Conservation (phyloP, 2,888 invertebrate genomes). For the Tanytarsus gracilentus region DNA sequence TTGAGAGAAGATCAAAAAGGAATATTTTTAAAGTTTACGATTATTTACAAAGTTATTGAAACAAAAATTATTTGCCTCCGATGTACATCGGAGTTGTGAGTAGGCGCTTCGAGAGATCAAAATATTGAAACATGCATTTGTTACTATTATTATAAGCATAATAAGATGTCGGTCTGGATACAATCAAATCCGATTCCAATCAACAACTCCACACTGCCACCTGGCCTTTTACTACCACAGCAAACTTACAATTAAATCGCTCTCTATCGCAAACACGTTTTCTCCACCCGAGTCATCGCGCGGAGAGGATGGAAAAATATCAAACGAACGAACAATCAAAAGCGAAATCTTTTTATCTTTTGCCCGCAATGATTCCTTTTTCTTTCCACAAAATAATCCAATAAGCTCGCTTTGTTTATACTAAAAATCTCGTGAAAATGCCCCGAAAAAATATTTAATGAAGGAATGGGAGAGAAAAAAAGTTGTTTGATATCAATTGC, state of each 20-base stretch:
- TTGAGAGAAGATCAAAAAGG: background rate
- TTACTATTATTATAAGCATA: background rate
- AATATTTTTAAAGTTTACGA: conserved; percentile 9
- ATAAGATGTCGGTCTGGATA: background rate
- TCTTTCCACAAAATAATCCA: conserved; percentile 14
- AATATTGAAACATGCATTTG: conserved; percentile 3
- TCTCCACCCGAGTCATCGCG: background rate
- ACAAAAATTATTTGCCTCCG: background rate
- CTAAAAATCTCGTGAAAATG: background rate
- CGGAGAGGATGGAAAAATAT: conserved; percentile 12
- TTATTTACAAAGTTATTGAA: conserved; percentile 9
- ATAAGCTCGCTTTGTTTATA: conserved; percentile 12
- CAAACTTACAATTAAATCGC: conserved; percentile 20
- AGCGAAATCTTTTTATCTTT: conserved; percentile 25
- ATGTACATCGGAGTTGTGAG: background rate
- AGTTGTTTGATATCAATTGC: conserved; percentile 23
- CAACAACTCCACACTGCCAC: conserved; percentile 18
- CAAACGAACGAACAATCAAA: conserved; percentile 17
- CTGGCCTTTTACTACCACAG: conserved; percentile 17
- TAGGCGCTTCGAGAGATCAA: background rate
- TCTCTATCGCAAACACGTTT: conserved; percentile 27
- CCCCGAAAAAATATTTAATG: conserved; percentile 1
- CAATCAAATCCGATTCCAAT: conserved; percentile 10
- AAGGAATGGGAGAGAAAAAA: conserved; percentile 1
- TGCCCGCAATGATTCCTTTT: conserved; percentile 16